These are phyloP conservation scores for Parazoanthus darwini DNA, from an alignment of 92 coral and sea anemone species.

Conservation along the genomic window DNA sequence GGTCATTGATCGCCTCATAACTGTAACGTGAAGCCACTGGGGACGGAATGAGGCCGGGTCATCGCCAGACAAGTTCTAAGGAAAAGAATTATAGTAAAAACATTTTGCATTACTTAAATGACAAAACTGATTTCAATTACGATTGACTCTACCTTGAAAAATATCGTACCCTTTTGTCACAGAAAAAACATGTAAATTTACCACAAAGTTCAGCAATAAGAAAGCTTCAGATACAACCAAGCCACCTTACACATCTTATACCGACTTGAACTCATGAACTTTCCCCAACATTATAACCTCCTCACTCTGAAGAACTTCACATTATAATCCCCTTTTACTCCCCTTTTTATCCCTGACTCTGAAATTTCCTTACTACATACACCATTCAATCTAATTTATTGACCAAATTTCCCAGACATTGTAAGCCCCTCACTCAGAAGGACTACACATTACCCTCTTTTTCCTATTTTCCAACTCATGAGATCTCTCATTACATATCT, in stretches of 20 bases:
- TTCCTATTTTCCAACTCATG: no score
- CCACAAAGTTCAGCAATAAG: neutral
- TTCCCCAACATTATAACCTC: no score
- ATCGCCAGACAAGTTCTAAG: conserved; percentile 76
- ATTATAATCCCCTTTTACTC: no score
- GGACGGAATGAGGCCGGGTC: conserved; percentile 91
- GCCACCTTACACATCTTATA: neutral
- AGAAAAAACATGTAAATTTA: neutral
- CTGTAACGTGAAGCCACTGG: conserved; percentile 85
- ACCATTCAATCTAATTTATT: no score
- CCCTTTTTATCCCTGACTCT: no score
- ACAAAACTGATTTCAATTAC: neutral
- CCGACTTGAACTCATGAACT: no score
- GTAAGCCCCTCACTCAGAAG: no score
- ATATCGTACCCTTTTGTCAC: neutral
- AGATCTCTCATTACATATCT: no score
- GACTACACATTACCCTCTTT: no score
- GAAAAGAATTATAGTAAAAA: neutral
- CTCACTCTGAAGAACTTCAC: no score
- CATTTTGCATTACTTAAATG: neutral
- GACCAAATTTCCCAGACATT: no score
- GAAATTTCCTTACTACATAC: no score
- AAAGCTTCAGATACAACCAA: neutral
- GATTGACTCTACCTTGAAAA: neutral
- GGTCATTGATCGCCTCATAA: conserved; percentile 50